phyloP scores from a whole-genome alignment of 1,140 invertebrate genomes.

The Hylaeus volcanicus region DNA sequence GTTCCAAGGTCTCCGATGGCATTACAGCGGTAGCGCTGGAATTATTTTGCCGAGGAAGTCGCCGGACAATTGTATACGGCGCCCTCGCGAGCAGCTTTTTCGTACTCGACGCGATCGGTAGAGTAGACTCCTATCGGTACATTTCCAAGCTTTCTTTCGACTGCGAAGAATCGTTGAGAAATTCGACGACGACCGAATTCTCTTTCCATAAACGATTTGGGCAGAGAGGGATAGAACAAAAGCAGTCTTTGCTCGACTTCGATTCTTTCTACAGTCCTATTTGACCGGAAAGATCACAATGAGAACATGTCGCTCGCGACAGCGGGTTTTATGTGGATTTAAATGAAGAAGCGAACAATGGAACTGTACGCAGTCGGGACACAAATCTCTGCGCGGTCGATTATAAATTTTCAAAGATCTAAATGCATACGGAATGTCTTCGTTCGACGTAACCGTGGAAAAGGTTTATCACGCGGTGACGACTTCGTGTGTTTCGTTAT shows the following conservation, averaged over 20 bases:
- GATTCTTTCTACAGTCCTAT: too few species aligned
- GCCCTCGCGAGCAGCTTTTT: background rate
- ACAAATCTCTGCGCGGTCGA: too few species aligned
- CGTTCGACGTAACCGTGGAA: background rate
- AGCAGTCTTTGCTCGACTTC: constrained; percentile 15
- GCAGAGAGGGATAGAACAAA: too few species aligned
- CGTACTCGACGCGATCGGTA: background rate
- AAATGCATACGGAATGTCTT: background rate
- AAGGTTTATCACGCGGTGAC: background rate
- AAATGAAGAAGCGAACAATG: constrained; percentile 17
- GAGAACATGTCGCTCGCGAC: background rate
- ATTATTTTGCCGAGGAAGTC: too few species aligned
- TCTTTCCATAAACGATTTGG: too few species aligned
- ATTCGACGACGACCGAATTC: too few species aligned
- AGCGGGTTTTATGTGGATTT: background rate
- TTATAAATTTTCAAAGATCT: background rate
- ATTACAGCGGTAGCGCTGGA: too few species aligned
- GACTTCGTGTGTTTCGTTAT: background rate
- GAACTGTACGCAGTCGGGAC: background rate
- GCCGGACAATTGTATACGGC: background rate
- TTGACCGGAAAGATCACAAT: background rate
- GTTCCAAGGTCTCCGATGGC: too few species aligned
- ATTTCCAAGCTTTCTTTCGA: too few species aligned
- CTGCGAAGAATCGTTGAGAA: too few species aligned
- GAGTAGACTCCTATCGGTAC: background rate